Evolutionary conservation across 2,797 vertebrate species (phyloP), one percentile per base, ranked within the genome.

Genomic region (Alauda arvensis): DNA sequence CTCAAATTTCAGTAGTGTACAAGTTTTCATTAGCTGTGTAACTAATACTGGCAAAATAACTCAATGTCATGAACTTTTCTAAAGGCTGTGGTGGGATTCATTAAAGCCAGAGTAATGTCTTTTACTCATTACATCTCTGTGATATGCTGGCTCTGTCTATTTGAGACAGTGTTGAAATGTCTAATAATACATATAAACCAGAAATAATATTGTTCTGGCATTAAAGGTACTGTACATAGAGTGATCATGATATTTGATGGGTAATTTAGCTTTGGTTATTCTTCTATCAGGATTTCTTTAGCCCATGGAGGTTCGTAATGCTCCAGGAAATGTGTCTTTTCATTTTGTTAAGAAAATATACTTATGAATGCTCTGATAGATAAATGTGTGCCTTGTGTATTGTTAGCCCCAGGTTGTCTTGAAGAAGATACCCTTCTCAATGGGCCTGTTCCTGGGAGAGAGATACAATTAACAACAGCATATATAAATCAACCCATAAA

Each of bases 331-430:
- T 26, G 16, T 42, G 33, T 66, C 48, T 84, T 91, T 92, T 86
- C 57, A 62, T 87, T 91, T 91, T 92, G 75, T 82, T 93, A 87
- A 85, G 65, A 89, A 93, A 93, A 92, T 88, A 90, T 66, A 57
- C 65, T 82, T 62, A 82, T 55, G 59, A 87, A 85, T 87, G 18
- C 19, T 89, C 46, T 67, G 48, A 61, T 66, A 65, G 40, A 92
- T 84, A 85, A 89, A 81, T 37, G 34, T 46, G 37, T 51, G 39
- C n/a, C 61, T 53, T 79, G 62, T 75, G 83, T 51, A 88, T 89
- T 85, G n/a, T 82, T 91, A 92, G 80, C 77, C 51, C 31, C 3
- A 3, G 46, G 83, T 89, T 77, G n/a, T 56, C 85, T 88, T 80
- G 53, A 87, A 68, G 56, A 85, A 84, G 45, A 39, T 71, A 76